phyloP scores from a whole-genome alignment of 2,888 invertebrate genomes.

The Marasmarcha lunaedactyla region DNA sequence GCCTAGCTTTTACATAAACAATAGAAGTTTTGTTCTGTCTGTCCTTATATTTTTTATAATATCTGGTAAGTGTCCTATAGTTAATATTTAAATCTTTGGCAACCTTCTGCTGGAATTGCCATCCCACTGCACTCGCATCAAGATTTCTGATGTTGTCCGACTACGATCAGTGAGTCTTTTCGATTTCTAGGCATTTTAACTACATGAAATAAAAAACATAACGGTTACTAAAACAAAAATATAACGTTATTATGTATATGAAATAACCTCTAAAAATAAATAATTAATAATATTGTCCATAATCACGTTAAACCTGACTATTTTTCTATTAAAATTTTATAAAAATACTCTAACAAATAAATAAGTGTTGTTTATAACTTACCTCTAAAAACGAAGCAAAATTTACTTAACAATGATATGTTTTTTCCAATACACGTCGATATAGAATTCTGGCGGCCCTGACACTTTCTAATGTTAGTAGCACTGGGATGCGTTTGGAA shows the following conservation, averaged over 20 bases:
- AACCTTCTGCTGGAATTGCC: conserved; percentile 4
- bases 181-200: conserved; percentile 4
- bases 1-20: neutral
- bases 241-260: neutral
- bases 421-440: conserved; percentile 1
- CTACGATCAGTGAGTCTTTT: conserved; percentile 3
- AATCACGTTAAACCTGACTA: too few relatives aligned
- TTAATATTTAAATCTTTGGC: conserved; percentile 7
- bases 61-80: conserved; percentile 3
- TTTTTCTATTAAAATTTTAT: too few relatives aligned
- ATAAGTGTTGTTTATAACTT: neutral
- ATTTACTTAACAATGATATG: neutral
- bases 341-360: neutral
- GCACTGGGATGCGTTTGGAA: neutral
- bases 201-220: too few relatives aligned
- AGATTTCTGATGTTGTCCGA: conserved; percentile 1
- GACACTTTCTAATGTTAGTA: conserved; percentile 2
- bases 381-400: neutral
- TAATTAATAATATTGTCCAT: too few relatives aligned
- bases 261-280: neutral
- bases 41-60: conserved; percentile 3
- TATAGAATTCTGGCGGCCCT: neutral
- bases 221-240: too few relatives aligned
- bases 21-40: neutral
- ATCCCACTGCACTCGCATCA: conserved; percentile 3